phyloP scores from a whole-genome alignment of 2,888 invertebrate species.

The Dugesia japonica region DNA sequence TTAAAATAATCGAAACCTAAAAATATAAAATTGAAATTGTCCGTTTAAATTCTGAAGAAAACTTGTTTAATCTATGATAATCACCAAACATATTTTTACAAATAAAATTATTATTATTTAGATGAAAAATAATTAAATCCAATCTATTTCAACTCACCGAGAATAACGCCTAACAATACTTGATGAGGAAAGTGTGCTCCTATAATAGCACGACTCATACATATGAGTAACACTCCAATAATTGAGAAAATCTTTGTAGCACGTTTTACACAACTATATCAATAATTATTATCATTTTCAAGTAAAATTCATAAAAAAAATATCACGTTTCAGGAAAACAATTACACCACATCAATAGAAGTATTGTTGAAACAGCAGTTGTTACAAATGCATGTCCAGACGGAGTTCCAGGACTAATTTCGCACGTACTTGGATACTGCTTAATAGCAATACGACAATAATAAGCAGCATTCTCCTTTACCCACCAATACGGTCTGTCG shows the following conservation, averaged over 20 bases:
- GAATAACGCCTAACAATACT: neutral
- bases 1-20: no score
- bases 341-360: neutral
- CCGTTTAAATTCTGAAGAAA: no score
- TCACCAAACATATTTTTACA: no score
- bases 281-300: no score
- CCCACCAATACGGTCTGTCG: conserved; percentile 20
- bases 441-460: neutral
- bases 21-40: no score
- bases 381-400: conserved; percentile 17
- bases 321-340: neutral
- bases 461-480: neutral
- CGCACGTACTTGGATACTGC: conserved; percentile 10
- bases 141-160: neutral
- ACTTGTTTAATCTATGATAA: no score
- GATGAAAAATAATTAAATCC: no score
- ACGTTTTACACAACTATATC: neutral
- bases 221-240: neutral
- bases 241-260: neutral
- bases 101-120: no score
- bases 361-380: neutral
- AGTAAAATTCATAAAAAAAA: neutral
- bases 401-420: neutral
- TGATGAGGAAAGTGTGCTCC: neutral
- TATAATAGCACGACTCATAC: neutral